A percentile compares a stretch with the other conserved stretches of the same genome.
phyloP scores from a whole-genome alignment of 2,888 invertebrate genomes.

The Exephanes ischioxanthus region DNA sequence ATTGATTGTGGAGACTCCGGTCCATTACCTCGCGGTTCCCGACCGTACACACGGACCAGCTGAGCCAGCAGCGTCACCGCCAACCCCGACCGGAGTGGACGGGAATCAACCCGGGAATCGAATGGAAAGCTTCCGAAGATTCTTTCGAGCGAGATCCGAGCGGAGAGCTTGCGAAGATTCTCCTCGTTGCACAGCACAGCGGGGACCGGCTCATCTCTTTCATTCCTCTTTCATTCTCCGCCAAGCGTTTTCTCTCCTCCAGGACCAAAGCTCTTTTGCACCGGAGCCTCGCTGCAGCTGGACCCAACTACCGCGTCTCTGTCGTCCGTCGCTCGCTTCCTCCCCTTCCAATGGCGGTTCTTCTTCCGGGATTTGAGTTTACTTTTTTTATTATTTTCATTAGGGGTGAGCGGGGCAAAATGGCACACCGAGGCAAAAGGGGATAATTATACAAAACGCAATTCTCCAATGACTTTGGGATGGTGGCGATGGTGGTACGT shows the following conservation, averaged over 20 bases:
- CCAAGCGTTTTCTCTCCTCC: conserved; percentile 4
- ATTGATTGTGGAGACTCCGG: conserved; percentile 58
- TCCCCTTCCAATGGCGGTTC: background rate
- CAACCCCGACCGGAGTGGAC: background rate
- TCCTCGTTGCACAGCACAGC: conserved; percentile 15
- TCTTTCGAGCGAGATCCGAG: conserved; percentile 42
- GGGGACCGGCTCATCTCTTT: conserved; percentile 26
- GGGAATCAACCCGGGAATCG: conserved; percentile 48
- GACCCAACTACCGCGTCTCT: background rate
- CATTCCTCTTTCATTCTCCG: conserved; percentile 31
- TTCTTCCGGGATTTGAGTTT: background rate
- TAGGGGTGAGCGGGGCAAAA: no score
- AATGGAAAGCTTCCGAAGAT: conserved; percentile 42
- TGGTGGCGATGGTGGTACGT: no score
- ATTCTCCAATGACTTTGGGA: no score
- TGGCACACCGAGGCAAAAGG: no score
- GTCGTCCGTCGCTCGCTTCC: background rate
- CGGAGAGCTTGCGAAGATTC: conserved; percentile 25
- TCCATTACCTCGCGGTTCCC: conserved; percentile 49
- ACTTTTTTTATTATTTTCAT: background rate
- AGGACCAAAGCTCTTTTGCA: conserved; percentile 38
- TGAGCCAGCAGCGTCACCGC: conserved; percentile 23
- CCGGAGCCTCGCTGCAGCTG: background rate
- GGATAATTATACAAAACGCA: no score
- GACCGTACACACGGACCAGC: conserved; percentile 20